phyloP scores from a whole-genome alignment of 2,113 vertebrate genomes.

The Perca schrenkii region DNA sequence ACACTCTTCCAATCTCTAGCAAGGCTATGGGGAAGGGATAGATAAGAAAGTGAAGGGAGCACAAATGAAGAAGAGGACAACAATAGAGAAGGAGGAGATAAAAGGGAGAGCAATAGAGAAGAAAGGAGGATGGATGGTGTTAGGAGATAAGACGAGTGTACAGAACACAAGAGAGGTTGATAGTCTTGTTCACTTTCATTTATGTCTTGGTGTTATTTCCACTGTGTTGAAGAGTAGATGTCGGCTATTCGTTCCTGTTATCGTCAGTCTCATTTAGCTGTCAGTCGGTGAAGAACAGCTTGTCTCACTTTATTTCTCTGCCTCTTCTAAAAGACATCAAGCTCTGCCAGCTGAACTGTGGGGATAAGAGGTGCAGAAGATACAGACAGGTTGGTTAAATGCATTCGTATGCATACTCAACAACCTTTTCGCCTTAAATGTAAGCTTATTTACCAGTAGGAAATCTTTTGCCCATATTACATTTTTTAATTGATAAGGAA shows the following conservation, averaged over 20 bases:
- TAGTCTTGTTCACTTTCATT: no score
- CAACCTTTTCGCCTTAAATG: no score
- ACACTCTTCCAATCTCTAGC: constrained; percentile 28
- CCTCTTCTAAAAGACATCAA: neutral
- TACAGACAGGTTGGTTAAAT: no score
- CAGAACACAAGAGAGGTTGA: no score
- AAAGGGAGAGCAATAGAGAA: neutral
- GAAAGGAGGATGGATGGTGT: no score
- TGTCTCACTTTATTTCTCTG: neutral
- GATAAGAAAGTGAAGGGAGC: neutral
- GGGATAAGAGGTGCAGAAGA: no score
- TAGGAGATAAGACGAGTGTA: no score
- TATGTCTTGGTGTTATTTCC: neutral
- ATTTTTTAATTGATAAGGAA: no score
- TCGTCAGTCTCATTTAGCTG: constrained; percentile 6
- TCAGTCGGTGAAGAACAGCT: constrained; percentile 8
- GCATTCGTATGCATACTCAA: no score
- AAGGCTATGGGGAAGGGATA: neutral
- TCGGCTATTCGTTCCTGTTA: neutral
- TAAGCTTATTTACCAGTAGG: no score
- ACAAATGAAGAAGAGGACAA: neutral
- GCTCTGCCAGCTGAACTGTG: neutral
- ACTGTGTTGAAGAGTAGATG: constrained; percentile 4
- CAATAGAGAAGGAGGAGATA: neutral
- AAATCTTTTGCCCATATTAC: no score